Conservation (phyloP, 64 coral and sea anemone species). For the Porites australiensis region DNA sequence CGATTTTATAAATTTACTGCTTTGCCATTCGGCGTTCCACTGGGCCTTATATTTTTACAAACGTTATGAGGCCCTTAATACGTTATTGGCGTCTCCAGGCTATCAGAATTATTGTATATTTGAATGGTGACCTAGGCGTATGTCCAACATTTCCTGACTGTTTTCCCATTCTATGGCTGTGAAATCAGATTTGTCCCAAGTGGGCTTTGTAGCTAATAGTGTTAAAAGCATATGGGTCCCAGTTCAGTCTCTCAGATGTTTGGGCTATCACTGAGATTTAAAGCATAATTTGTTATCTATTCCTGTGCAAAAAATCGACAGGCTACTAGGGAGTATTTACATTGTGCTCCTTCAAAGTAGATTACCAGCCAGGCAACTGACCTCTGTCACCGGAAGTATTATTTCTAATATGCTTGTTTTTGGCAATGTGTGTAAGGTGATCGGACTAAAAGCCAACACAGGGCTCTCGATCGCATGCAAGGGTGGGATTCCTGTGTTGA, state of each 20-base stretch:
- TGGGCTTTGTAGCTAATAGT: no score
- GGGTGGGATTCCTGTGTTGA: constrained; percentile 26
- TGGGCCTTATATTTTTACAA: constrained; percentile 39
- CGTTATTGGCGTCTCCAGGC: constrained; percentile 28
- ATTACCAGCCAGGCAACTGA: constrained; percentile 56
- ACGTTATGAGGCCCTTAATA: constrained; percentile 42
- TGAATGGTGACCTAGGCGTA: no score
- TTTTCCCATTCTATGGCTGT: no score
- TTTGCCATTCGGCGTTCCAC: constrained; percentile 45
- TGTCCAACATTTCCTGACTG: no score
- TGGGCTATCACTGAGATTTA: no score
- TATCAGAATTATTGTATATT: not conserved
- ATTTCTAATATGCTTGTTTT: constrained; percentile 69
- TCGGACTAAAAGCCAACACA: constrained; percentile 37
- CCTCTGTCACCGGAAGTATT: constrained; percentile 44
- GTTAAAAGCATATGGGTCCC: no score
- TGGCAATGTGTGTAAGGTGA: constrained; percentile 68
- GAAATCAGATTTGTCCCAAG: no score
- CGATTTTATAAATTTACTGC: constrained; percentile 44
- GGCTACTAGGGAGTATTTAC: no score
- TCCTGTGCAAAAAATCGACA: no score
- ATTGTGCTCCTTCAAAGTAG: no score
- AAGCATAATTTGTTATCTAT: no score
- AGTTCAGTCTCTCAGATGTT: no score
- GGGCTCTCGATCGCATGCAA: constrained; percentile 27